Evolutionary conservation across 2,888 invertebrate species (phyloP), one percentile per base, ranked within the genome.

Genomic region (Mesodorylaimus sp.): DNA sequence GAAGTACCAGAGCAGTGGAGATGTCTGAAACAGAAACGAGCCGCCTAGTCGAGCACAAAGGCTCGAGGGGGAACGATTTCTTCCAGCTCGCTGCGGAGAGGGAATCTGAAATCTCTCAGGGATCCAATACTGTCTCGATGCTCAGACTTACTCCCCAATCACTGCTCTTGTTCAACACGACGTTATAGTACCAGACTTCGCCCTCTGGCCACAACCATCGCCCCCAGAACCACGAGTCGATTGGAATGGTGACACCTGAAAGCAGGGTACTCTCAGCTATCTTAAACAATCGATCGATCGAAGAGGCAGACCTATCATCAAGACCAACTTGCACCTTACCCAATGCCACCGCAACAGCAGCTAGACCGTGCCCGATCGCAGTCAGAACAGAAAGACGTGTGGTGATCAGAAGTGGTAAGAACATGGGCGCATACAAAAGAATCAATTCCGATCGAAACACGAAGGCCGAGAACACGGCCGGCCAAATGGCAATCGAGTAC

Each of bases 1-100:
- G 68, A 93, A 91, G 69, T 97, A 97, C 97, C 97, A 97, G 1
- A 86, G 69, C 69, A 89, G 89, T 51, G 95, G 95, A 3, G 81
- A 82, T 42, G 84, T 85, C 85, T 87, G 68, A n/a, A 54, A 50
- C 21, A 29, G 42, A 16, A n/a, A 24, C 25, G 21, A 29, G n/a
- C n/a, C n/a, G n/a, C n/a, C n/a, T n/a, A n/a, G n/a, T n/a, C n/a
- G n/a, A n/a, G n/a, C n/a, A n/a, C n/a, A n/a, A n/a, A n/a, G n/a
- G n/a, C n/a, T n/a, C n/a, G n/a, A n/a, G n/a, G n/a, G n/a, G n/a
- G n/a, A n/a, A n/a, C n/a, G n/a, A n/a, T n/a, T n/a, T n/a, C n/a
- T n/a, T n/a, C n/a, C n/a, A n/a, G n/a, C n/a, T n/a, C n/a, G n/a
- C n/a, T n/a, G n/a, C n/a, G n/a, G n/a, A n/a, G n/a, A n/a, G n/a